Conservation (phyloP, 2,888 invertebrate species). For the Endotricha flammealis region DNA sequence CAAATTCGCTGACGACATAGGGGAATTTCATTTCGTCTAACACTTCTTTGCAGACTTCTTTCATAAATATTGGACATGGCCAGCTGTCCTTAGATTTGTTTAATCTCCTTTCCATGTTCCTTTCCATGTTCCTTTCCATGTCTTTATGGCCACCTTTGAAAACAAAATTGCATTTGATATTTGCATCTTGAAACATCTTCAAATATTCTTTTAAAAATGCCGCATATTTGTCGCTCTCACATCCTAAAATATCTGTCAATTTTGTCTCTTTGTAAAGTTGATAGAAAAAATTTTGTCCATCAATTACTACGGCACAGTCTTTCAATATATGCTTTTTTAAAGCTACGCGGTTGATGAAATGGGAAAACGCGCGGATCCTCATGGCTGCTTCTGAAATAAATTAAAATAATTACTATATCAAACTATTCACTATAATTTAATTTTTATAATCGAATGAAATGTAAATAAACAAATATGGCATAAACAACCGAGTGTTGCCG, state of each 20-base stretch:
- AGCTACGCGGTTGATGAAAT: slow-evolving; percentile 7
- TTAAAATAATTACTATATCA: too few species aligned
- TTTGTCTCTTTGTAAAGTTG: slow-evolving; percentile 22
- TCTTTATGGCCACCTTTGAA: slow-evolving; percentile 37
- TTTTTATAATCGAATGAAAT: too few species aligned
- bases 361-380: slow-evolving; percentile 11
- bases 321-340: slow-evolving; percentile 17
- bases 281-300: slow-evolving; percentile 36
- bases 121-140: slow-evolving; percentile 17
- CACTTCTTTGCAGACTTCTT: slow-evolving; percentile 28
- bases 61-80: slow-evolving; percentile 26
- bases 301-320: slow-evolving; percentile 34
- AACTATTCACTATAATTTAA: too few species aligned
- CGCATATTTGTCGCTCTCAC: slow-evolving; percentile 34
- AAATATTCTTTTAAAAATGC: slow-evolving; percentile 24
- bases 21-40: slow-evolving; percentile 34
- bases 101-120: neutral
- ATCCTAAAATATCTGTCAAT: slow-evolving; percentile 27
- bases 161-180: slow-evolving; percentile 35
- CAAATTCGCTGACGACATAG: slow-evolving; percentile 28
- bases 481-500: too few species aligned
- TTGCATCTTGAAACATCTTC: slow-evolving; percentile 30
- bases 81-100: neutral
- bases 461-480: too few species aligned
- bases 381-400: too few species aligned